Percentiles rank a stretch among this genome's conserved stretches.
Conservation (phyloP, 1,140 invertebrate species). For the Penaeus japonicus region DNA sequence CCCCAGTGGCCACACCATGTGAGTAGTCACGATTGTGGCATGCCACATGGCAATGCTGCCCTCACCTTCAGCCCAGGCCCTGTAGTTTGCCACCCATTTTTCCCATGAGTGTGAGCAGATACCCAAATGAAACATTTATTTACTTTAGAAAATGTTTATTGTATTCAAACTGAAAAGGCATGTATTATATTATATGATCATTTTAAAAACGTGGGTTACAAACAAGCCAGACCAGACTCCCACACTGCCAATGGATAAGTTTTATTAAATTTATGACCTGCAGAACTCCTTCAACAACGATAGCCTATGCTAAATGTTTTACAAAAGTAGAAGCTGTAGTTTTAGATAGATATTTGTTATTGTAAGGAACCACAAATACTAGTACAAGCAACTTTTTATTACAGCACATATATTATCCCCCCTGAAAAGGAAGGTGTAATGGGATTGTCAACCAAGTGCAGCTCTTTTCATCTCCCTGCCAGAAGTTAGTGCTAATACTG, state of each 20-base stretch:
- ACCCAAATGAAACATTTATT: background rate
- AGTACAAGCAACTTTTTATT: constrained; percentile 46
- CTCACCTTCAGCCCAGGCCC: constrained; percentile 39
- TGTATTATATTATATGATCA: background rate
- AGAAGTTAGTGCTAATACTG: background rate
- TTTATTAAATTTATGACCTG: constrained; percentile 3
- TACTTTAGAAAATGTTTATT: background rate
- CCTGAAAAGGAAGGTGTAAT: constrained; percentile 19
- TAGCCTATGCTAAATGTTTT: constrained; percentile 47
- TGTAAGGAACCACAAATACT: constrained; percentile 42
- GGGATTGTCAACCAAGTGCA: constrained; percentile 25
- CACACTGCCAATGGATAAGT: constrained; percentile 34
- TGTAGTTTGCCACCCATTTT: constrained; percentile 19
- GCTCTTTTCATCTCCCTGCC: constrained; percentile 15
- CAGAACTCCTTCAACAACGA: constrained; percentile 42
- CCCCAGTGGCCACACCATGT: constrained; percentile 41
- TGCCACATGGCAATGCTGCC: constrained; percentile 26
- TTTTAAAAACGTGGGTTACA: background rate
- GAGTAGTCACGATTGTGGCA: background rate
- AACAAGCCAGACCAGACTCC: constrained; percentile 26
- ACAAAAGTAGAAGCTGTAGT: constrained; percentile 44
- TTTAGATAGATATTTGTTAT: constrained; percentile 39
- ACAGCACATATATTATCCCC: constrained; percentile 1
- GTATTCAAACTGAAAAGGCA: background rate
- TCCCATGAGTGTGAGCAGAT: constrained; percentile 16